These are phyloP conservation scores for Myocastor coypus DNA, from an alignment of 2,113 vertebrate genomes.

Conservation along the genomic window DNA sequence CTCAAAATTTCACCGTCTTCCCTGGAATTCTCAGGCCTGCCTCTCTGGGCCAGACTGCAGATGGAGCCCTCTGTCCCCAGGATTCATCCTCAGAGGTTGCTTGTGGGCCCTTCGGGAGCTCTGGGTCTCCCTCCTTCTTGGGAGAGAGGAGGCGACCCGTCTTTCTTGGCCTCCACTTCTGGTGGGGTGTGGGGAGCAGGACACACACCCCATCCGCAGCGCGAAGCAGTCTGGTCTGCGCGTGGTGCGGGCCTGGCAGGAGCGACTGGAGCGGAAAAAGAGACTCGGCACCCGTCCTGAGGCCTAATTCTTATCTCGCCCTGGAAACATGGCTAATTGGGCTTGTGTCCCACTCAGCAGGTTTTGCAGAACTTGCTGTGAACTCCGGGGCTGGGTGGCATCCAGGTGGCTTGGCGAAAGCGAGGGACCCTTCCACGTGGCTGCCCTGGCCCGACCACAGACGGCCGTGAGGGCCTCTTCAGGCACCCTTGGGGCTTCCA, in stretches of 20 bases:
- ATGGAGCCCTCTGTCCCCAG: not conserved
- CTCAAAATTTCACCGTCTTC: not conserved
- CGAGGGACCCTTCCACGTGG: slow-evolving; percentile 17
- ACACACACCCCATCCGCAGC: not conserved
- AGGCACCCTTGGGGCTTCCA: not conserved
- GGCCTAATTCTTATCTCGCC: not conserved
- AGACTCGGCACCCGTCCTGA: not conserved
- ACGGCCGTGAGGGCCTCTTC: not conserved
- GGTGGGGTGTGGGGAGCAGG: not conserved
- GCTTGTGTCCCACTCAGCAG: not conserved
- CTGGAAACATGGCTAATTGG: slow-evolving; percentile 48
- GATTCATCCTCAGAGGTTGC: not conserved
- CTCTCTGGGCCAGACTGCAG: slow-evolving; percentile 11
- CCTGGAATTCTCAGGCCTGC: slow-evolving; percentile 41
- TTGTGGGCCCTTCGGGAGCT: not conserved
- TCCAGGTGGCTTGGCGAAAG: slow-evolving; percentile 54
- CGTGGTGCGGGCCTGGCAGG: not conserved
- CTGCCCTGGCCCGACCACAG: not conserved
- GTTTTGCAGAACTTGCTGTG: slow-evolving; percentile 24
- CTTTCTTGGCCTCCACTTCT: not conserved
- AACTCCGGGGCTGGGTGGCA: not conserved
- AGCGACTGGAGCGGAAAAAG: not conserved
- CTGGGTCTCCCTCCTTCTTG: not conserved
- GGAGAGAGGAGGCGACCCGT: not conserved
- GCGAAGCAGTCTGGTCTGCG: not conserved